Evolutionary conservation across 2,797 vertebrate genomes (phyloP).

Genomic region (Scomberomorus guttatus): DNA sequence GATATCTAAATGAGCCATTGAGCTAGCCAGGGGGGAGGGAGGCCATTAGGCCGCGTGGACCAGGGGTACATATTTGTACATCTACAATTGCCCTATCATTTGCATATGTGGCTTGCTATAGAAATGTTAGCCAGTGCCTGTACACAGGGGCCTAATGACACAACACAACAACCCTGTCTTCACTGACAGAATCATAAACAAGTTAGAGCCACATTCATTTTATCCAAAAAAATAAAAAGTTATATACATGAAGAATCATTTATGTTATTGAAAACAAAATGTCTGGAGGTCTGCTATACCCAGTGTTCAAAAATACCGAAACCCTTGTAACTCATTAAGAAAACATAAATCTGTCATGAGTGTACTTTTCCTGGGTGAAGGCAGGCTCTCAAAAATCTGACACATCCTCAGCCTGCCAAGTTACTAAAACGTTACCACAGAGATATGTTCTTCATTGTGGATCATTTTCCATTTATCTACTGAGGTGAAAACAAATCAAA

Average conservation of each 20-base stretch:
- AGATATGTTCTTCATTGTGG: background rate
- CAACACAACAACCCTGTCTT: conserved; percentile 59
- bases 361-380: background rate
- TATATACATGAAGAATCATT: conserved; percentile 14
- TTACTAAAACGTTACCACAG: background rate
- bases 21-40: conserved; percentile 78
- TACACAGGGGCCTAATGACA: conserved; percentile 57
- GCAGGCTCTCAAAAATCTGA: background rate
- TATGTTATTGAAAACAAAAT: conserved; percentile 13
- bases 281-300: background rate
- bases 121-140: conserved; percentile 55
- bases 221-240: conserved; percentile 14
- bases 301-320: background rate
- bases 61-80: conserved; percentile 86
- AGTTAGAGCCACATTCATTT: conserved; percentile 44
- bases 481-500: background rate
- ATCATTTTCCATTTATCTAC: background rate
- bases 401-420: background rate
- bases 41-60: conserved; percentile 81
- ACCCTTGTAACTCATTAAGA: background rate
- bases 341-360: background rate
- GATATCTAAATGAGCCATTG: conserved; percentile 87
- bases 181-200: conserved; percentile 59
- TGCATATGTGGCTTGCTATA: conserved; percentile 77
- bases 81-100: conserved; percentile 85